Evolutionary conservation across 2,113 vertebrate genomes (phyloP).

Genomic region (Clarias magur): DNA sequence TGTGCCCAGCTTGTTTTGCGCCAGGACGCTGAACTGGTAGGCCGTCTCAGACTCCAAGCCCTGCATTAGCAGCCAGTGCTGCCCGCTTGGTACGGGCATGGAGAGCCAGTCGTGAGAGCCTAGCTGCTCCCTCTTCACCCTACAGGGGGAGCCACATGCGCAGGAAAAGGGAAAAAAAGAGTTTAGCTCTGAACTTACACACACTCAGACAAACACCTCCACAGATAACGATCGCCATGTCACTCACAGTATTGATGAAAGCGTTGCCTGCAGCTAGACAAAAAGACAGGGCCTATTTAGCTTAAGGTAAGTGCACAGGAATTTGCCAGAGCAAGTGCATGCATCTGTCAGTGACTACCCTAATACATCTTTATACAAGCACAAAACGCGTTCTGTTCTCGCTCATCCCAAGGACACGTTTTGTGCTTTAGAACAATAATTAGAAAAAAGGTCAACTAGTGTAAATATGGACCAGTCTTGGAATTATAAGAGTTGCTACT

Average conservation of each 20-base stretch:
- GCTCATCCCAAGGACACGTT: no score
- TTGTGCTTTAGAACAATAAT: slow-evolving; percentile 1
- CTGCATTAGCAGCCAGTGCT: slow-evolving; percentile 87
- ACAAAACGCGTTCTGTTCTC: no score
- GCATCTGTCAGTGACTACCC: not conserved
- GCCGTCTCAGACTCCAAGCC: slow-evolving; percentile 92
- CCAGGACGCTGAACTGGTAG: slow-evolving; percentile 97
- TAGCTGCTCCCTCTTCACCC: slow-evolving; percentile 95
- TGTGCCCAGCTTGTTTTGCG: slow-evolving; percentile 95
- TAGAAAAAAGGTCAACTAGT: not conserved
- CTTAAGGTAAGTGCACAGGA: slow-evolving; percentile 38
- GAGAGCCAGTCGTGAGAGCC: slow-evolving; percentile 97
- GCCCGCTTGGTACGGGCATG: slow-evolving; percentile 82
- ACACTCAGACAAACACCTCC: slow-evolving; percentile 5
- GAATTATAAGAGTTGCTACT: not conserved
- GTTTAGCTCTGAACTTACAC: slow-evolving; percentile 16
- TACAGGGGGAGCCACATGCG: slow-evolving; percentile 62
- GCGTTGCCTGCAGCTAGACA: slow-evolving; percentile 29
- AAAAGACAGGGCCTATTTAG: slow-evolving; percentile 39
- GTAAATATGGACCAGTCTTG: not conserved
- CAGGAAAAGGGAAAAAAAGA: slow-evolving; percentile 19
- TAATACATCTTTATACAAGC: not conserved
- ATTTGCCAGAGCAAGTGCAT: not conserved
- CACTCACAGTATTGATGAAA: slow-evolving; percentile 45
- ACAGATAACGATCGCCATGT: slow-evolving; percentile 38